Base-by-base conservation (phyloP, 2,797 vertebrate genomes). In the Clarias fuscus region DNA sequence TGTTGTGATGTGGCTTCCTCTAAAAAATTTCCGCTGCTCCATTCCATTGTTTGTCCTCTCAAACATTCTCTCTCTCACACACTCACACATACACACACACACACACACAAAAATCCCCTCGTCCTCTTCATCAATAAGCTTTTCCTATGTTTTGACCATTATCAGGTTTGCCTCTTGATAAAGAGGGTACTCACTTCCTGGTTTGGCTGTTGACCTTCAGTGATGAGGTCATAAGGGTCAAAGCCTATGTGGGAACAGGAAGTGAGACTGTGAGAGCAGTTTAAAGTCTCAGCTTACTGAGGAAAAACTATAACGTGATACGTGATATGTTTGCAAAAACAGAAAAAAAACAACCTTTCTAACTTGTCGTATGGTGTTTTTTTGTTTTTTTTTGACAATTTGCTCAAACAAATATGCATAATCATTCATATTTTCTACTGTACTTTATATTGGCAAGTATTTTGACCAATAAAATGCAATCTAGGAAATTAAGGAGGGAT, bases 131-230 rank as follows among this genome's bases (percentile, higher is more conserved):
- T 91, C 88, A 88, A 85, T 86, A 84, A 85, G 88, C 85, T 68
- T 90, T 94, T 94, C 92, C 92, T 92, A 68, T 53, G 82, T 86
- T 83, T 83, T 88, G 84, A 48, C 87, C 89, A 89, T 91, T 92
- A 91, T 88, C 80, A 87, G 90, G 91, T 91, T 91, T 92, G 91
- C 86, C 86, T 56, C 53, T 14, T 90, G 90, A 91, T 92, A 92
- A 85, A 91, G 88, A 91, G 89, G 75, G 85, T 68, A 72, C 79
- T 86, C 79, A 85, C 90, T 91, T 93, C 92, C 92, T 91, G 73
- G 86, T 90, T 86, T 88, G 85, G 82, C 62, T 81, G 65, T 83
- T 90, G 88, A 87, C 86, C 86, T 87, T 88, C 71, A 85, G 88
- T 85, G 86, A 86, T 83, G 86, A 86, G 88, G 84, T 86, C 84